Conservation (phyloP, 2,888 invertebrate species). For the Andrena camellia region DNA sequence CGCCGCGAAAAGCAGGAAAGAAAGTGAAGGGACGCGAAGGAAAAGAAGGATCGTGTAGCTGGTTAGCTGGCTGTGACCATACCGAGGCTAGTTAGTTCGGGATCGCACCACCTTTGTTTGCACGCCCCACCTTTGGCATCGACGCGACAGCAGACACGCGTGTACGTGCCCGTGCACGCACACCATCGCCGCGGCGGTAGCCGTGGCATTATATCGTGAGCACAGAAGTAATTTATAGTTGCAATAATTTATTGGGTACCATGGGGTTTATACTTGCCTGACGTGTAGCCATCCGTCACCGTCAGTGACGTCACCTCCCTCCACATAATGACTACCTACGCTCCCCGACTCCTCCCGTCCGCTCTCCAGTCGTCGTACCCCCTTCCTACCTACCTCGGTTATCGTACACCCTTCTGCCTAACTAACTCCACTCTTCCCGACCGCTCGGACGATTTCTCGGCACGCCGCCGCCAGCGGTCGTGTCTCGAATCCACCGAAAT, state of each 20-base stretch:
- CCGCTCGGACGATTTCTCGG: slow-evolving; percentile 41
- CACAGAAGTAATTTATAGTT: slow-evolving; percentile 85
- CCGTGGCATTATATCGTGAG: slow-evolving; percentile 84
- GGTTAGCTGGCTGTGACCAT: slow-evolving; percentile 49
- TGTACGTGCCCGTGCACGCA: slow-evolving; percentile 60
- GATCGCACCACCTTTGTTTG: slow-evolving; percentile 78
- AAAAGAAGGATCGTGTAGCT: background rate
- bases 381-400: slow-evolving; percentile 45
- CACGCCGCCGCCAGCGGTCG: background rate
- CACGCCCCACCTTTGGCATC: slow-evolving; percentile 72
- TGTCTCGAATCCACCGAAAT: slow-evolving; percentile 17
- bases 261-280: slow-evolving; percentile 85
- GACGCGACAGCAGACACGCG: slow-evolving; percentile 63
- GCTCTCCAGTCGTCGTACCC: slow-evolving; percentile 64
- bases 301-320: slow-evolving; percentile 85
- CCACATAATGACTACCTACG: slow-evolving; percentile 85
- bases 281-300: slow-evolving; percentile 85
- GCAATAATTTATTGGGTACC: slow-evolving; percentile 86
- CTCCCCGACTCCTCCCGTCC: slow-evolving; percentile 62
- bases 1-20: slow-evolving; percentile 1
- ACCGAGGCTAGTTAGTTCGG: slow-evolving; percentile 78
- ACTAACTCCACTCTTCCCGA: slow-evolving; percentile 54
- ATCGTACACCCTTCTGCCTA: slow-evolving; percentile 63
- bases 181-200: slow-evolving; percentile 79
- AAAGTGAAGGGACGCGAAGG: slow-evolving; percentile 38